Conservation (phyloP, 1,140 invertebrate genomes). For the Drosophila sechellia region DNA sequence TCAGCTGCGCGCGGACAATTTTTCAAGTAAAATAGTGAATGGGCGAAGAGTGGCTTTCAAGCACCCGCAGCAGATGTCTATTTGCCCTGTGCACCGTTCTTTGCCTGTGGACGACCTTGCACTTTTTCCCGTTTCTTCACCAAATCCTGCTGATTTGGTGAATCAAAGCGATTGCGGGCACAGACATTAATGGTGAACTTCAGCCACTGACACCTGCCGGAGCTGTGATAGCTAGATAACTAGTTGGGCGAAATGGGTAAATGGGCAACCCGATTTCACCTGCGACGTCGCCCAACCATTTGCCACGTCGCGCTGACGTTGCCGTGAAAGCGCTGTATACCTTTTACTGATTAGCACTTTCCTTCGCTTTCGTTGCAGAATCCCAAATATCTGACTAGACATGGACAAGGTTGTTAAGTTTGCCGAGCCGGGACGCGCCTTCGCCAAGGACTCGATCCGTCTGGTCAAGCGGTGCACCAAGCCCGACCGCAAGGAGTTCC, state of each 20-base stretch:
- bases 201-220: not conserved
- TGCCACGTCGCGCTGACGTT: constrained; percentile 47
- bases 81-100: not conserved
- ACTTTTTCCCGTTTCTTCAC: not conserved
- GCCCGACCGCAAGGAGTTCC: constrained; percentile 99
- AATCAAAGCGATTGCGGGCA: not conserved
- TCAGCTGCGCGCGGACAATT: constrained; percentile 1
- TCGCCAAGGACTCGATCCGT: constrained; percentile 98
- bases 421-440: constrained; percentile 97
- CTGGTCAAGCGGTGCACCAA: constrained; percentile 99
- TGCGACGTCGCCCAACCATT: constrained; percentile 41
- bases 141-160: no score
- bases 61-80: not conserved
- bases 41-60: not conserved
- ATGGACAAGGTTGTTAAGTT: constrained; percentile 99
- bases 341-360: constrained; percentile 3
- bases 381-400: constrained; percentile 55
- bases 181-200: not conserved
- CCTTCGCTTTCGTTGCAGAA: not conserved
- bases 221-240: not conserved
- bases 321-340: constrained; percentile 47
- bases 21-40: constrained; percentile 10
- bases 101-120: not conserved
- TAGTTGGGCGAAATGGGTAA: not conserved
- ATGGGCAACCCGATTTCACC: constrained; percentile 45